Conservation (phyloP, 2,888 invertebrate species). For the Epirrhoe alternata region DNA sequence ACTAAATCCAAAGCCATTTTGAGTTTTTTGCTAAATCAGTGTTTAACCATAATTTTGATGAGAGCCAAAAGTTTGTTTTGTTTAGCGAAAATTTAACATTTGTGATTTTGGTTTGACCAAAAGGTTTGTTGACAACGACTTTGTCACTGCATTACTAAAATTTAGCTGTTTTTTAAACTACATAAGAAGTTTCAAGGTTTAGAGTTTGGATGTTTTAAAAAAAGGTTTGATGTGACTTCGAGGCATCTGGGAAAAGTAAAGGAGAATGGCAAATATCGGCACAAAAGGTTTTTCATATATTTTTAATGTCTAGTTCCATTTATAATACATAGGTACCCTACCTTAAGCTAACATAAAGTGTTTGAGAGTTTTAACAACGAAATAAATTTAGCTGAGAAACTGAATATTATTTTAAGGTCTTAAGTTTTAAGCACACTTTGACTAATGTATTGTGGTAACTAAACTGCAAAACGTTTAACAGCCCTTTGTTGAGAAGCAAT, state of each 20-base stretch:
- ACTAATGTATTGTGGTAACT: not conserved
- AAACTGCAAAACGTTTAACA: not conserved
- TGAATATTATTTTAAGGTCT: too few relatives aligned
- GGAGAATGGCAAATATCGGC: not conserved
- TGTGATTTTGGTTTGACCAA: constrained; percentile 47
- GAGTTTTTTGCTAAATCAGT: constrained; percentile 37
- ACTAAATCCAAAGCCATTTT: constrained; percentile 84
- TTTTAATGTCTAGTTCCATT: not conserved
- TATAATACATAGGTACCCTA: too few relatives aligned
- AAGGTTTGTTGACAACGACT: constrained; percentile 6
- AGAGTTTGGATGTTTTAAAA: not conserved
- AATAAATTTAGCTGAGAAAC: too few relatives aligned
- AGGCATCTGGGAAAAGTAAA: not conserved
- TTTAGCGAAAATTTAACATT: constrained; percentile 38
- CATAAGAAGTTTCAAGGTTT: not conserved
- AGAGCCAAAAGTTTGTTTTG: constrained; percentile 27
- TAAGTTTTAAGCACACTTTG: too few relatives aligned
- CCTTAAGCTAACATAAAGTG: too few relatives aligned
- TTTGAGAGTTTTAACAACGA: too few relatives aligned
- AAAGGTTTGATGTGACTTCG: too few relatives aligned
- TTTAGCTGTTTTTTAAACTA: not conserved
- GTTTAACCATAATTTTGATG: constrained; percentile 56
- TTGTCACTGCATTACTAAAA: not conserved
- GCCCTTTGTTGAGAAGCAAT: constrained; percentile 6
- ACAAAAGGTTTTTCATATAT: not conserved